These are phyloP conservation scores for Aspidiotus rigidus DNA, from an alignment of 2,888 invertebrate genomes.

Conservation along the genomic window DNA sequence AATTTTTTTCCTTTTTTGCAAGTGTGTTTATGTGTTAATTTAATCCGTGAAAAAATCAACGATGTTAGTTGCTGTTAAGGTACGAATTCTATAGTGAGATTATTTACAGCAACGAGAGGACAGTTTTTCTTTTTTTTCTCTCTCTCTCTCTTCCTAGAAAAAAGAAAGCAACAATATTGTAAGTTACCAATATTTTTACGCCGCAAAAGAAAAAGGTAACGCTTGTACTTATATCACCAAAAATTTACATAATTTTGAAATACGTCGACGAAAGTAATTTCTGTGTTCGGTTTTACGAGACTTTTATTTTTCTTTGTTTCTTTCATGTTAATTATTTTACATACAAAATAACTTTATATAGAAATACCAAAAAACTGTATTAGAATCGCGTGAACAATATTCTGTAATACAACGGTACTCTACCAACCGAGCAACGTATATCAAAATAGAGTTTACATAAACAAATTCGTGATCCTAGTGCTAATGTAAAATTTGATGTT, in stretches of 20 bases:
- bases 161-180: not conserved
- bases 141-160: not conserved
- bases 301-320: not conserved
- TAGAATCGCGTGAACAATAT: too few species aligned
- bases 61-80: not conserved
- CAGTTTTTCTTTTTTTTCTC: not conserved
- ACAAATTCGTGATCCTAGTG: slow-evolving; percentile 17
- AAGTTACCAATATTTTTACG: slow-evolving; percentile 2
- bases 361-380: too few species aligned
- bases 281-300: not conserved
- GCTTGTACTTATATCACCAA: not conserved
- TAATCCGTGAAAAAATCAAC: not conserved
- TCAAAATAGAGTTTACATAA: slow-evolving; percentile 13
- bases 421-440: slow-evolving; percentile 12
- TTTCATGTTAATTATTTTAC: too few species aligned
- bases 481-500: slow-evolving; percentile 18
- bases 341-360: too few species aligned
- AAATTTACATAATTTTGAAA: not conserved
- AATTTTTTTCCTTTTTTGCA: not conserved
- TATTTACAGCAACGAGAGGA: not conserved
- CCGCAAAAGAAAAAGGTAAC: too few species aligned
- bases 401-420: not conserved
- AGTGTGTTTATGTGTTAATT: not conserved
- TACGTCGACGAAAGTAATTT: not conserved
- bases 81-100: too few species aligned